phyloP scores from a whole-genome alignment of 23 tunicate species.

The Phallusia fumigata region DNA sequence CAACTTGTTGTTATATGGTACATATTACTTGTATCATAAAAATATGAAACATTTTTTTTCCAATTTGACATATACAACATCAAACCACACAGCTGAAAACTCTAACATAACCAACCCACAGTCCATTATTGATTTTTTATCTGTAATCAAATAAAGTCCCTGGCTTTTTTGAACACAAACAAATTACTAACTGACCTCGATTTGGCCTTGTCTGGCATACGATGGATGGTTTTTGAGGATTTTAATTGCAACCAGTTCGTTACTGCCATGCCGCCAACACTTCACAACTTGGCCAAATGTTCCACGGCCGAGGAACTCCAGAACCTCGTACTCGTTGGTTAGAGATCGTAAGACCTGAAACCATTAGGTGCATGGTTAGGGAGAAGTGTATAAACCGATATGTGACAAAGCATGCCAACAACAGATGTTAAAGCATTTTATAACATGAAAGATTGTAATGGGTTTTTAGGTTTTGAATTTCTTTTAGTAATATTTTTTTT shows the following conservation, averaged over 20 bases:
- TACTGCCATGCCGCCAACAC: constrained; percentile 96
- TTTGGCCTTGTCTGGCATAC: constrained; percentile 97
- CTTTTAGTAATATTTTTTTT: too few species aligned
- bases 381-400: too few species aligned
- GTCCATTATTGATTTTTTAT: not conserved
- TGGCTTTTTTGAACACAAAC: not conserved
- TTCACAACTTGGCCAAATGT: constrained; percentile 99
- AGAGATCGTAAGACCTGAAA: constrained; percentile 68
- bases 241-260: constrained; percentile 95
- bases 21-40: too few species aligned
- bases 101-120: not conserved
- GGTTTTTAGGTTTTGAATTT: too few species aligned
- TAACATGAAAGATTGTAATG: too few species aligned
- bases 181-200: constrained; percentile 45
- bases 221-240: constrained; percentile 97
- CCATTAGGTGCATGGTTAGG: too few species aligned
- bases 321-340: constrained; percentile 79
- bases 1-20: too few species aligned
- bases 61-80: too few species aligned
- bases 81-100: not conserved
- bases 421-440: too few species aligned
- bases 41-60: too few species aligned
- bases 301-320: constrained; percentile 98
- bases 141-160: not conserved
- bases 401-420: too few species aligned